These are phyloP conservation scores for Cephalopholis sonnerati DNA, from an alignment of 2,113 vertebrate species.

Conservation along the genomic window DNA sequence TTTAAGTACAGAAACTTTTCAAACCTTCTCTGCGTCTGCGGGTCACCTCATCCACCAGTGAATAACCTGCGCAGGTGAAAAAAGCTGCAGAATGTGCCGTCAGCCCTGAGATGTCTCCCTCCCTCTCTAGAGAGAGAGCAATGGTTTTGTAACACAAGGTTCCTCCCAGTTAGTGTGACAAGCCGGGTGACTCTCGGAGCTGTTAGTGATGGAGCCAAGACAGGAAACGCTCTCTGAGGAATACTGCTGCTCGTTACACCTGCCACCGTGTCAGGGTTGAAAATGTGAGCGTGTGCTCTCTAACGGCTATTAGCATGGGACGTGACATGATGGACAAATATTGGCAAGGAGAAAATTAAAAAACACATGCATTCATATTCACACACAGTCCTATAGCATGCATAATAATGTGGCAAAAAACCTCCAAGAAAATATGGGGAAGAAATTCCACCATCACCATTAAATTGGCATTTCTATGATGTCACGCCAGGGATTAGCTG, in stretches of 20 bases:
- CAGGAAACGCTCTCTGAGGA: conserved; percentile 3
- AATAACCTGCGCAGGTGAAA: conserved; percentile 24
- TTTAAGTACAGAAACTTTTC: conserved; percentile 19
- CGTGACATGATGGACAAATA: conserved; percentile 11
- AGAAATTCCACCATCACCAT: conserved; percentile 34
- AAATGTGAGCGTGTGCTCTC: neutral
- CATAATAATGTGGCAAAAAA: neutral
- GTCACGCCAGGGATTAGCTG: conserved; percentile 33
- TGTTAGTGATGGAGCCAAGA: conserved; percentile 26
- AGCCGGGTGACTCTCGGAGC: conserved; percentile 6
- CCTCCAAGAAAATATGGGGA: neutral
- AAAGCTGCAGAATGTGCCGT: conserved; percentile 18
- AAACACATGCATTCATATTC: neutral
- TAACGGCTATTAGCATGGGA: conserved; percentile 18
- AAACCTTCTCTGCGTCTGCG: conserved; percentile 3
- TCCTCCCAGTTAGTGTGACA: conserved; percentile 7
- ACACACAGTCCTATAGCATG: neutral
- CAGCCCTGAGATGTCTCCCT: conserved; percentile 9
- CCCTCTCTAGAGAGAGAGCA: neutral
- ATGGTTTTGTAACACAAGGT: conserved; percentile 19
- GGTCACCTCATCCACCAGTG: neutral
- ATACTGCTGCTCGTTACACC: conserved; percentile 25
- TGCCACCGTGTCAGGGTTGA: conserved; percentile 40
- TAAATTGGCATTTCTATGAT: conserved; percentile 44
- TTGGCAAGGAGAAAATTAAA: conserved; percentile 10